These are phyloP conservation scores for Tinea trinotella DNA, from an alignment of 2,888 invertebrate genomes.

Conservation along the genomic window DNA sequence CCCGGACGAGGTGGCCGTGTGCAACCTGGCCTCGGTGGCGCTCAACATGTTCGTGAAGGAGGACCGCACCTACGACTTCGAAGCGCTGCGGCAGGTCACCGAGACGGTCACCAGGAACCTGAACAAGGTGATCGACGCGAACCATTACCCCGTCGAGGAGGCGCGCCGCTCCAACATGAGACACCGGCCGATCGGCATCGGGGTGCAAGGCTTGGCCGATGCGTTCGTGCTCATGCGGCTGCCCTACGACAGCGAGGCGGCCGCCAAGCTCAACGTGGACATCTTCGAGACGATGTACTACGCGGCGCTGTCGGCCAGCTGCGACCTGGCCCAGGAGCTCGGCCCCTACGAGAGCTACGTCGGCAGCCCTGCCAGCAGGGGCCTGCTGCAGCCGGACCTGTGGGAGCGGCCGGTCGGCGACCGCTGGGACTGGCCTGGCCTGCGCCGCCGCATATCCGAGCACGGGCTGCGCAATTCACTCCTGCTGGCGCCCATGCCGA, in stretches of 20 bases:
- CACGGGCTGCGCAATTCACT: conserved; percentile 95
- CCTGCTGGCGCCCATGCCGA: conserved; percentile 97
- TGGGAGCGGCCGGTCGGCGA: conserved; percentile 91
- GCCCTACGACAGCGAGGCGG: conserved; percentile 93
- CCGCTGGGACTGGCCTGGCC: conserved; percentile 89
- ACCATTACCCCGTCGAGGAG: conserved; percentile 95
- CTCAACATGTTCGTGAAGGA: conserved; percentile 92
- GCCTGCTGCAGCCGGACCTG: conserved; percentile 97
- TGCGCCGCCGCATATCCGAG: conserved; percentile 88
- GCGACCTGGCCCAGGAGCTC: conserved; percentile 87
- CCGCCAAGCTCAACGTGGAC: conserved; percentile 89
- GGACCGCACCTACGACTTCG: conserved; percentile 88
- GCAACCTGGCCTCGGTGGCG: conserved; percentile 97
- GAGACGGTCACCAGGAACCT: conserved; percentile 92
- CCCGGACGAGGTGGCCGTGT: conserved; percentile 95
- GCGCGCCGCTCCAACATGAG: conserved; percentile 89
- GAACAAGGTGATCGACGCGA: conserved; percentile 97
- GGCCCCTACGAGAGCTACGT: conserved; percentile 92
- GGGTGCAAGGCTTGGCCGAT: conserved; percentile 98
- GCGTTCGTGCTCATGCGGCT: conserved; percentile 93
- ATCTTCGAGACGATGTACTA: conserved; percentile 99
- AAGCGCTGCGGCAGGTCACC: conserved; percentile 87
- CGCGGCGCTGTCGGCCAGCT: conserved; percentile 96
- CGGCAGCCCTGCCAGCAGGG: conserved; percentile 95
- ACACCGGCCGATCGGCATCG: conserved; percentile 91